Evolutionary conservation across 2,113 vertebrate genomes (phyloP), one percentile per base, ranked within the genome.

Genomic region (Pseudorectes ferrugineus): DNA sequence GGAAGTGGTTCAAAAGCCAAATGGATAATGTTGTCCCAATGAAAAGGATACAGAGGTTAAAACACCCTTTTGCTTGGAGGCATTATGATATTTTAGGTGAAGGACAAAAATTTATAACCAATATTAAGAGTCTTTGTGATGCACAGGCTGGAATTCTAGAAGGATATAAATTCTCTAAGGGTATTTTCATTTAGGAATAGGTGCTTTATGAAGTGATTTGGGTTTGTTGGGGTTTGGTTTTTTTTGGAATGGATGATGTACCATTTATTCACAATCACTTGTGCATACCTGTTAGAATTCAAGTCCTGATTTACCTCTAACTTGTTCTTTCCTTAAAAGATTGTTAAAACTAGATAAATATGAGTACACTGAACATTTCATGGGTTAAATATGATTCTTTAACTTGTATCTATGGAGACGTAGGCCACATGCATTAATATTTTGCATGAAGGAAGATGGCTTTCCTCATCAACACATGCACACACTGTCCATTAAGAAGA

Each of bases 401-500:
- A 88, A 90, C 68, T 88, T 77, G 89, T 93, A 95, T 93, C 88
- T 95, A 90, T 96, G 79, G 93, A 96, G 82, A 94, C 5, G 2
- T 63, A 96, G 75, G 72, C 79, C 76, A 31, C 82, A 92, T 36
- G 68, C 83, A 92, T 92, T 96, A 95, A 84, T 96, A 93, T 88
- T 92, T 95, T 93, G 72, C 82, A 72, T 57, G 72, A 74, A 94
- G 72, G 80, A 92, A 92, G 77, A 93, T 89, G 77, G 92, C 68
- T 96, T 90, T 96, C 82, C 92, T 83, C 74, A 91, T 76, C 84
- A 93, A 78, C 86, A 94, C 85, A 85, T 87, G 77, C 92, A 95
- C 77, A 93, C 45, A 54, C n/a, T 94, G 92, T 74, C 92, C 89
- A 95, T 97, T 96, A 96, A 94, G 72, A 71, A 61, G 82, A 88